A percentile compares a stretch with the other conserved stretches of the same genome.
phyloP scores from a whole-genome alignment of 2,888 invertebrate species.

The Helicoverpa assulta region DNA sequence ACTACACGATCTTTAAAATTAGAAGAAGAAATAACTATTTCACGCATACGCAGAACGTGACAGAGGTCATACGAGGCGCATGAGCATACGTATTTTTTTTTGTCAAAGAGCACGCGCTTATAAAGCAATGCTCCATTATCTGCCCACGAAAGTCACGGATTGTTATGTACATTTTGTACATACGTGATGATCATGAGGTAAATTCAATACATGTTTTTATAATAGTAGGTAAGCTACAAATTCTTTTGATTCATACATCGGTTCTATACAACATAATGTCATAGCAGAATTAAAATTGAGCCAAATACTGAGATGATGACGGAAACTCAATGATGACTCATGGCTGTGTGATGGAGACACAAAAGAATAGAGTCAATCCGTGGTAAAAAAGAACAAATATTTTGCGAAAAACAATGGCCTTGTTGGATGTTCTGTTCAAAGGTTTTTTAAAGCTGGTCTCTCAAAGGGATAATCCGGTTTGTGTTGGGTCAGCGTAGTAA shows the following conservation, averaged over 20 bases:
- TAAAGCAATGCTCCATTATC: background rate
- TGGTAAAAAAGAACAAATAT: no score
- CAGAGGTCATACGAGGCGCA: background rate
- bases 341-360: no score
- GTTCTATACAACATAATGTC: background rate
- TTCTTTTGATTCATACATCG: background rate
- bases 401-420: no score
- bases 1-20: background rate
- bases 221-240: background rate
- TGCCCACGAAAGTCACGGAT: background rate
- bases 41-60: background rate
- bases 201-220: no score
- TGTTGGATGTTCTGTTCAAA: no score
- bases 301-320: no score
- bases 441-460: background rate
- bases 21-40: background rate
- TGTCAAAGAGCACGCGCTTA: background rate
- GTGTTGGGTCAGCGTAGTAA: background rate
- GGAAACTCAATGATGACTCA: no score
- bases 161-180: background rate
- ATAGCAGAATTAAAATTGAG: no score
- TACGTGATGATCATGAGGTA: background rate
- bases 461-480: conserved; percentile 8
- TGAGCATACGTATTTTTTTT: background rate
- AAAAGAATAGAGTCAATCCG: no score